Evolutionary conservation across 1,140 invertebrate species (phyloP).

Genomic region (Drosophila bocki): DNA sequence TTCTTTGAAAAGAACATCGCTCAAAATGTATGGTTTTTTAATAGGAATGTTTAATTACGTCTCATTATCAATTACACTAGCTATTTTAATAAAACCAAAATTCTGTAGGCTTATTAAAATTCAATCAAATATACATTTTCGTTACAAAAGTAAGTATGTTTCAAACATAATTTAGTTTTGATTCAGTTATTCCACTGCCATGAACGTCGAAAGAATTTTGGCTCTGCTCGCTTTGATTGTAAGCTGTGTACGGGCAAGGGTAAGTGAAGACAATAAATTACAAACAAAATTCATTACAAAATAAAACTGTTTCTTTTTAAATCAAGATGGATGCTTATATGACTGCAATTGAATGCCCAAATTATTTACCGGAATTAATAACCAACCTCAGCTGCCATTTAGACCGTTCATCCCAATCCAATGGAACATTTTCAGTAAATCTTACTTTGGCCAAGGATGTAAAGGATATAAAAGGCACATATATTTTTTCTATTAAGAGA

Average conservation of each 20-base stretch:
- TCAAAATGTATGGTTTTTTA: too few relatives aligned
- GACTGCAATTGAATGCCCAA: conserved; percentile 22
- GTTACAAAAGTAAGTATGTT: too few relatives aligned
- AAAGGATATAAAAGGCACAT: conserved; percentile 7
- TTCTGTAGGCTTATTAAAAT: conserved; percentile 2
- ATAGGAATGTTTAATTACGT: too few relatives aligned
- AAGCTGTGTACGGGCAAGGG: conserved; percentile 1
- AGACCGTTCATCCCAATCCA: background rate
- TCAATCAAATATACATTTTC: conserved; percentile 6
- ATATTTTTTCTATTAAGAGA: conserved; percentile 12
- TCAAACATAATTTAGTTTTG: conserved; percentile 6
- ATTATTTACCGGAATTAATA: conserved; percentile 13
- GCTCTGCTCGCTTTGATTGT: background rate
- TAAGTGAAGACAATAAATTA: background rate
- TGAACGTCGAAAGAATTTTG: background rate
- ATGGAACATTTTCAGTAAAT: conserved; percentile 16
- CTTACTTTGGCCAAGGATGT: conserved; percentile 15
- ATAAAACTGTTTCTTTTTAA: too few relatives aligned
- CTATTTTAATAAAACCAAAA: background rate
- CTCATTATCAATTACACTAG: background rate
- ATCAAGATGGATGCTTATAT: conserved; percentile 26
- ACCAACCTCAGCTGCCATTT: conserved; percentile 17
- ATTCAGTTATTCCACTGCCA: background rate
- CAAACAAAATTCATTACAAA: background rate
- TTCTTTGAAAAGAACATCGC: too few relatives aligned